Evolutionary conservation across 2,113 vertebrate genomes (phyloP).

Genomic region (Hylia prasina): DNA sequence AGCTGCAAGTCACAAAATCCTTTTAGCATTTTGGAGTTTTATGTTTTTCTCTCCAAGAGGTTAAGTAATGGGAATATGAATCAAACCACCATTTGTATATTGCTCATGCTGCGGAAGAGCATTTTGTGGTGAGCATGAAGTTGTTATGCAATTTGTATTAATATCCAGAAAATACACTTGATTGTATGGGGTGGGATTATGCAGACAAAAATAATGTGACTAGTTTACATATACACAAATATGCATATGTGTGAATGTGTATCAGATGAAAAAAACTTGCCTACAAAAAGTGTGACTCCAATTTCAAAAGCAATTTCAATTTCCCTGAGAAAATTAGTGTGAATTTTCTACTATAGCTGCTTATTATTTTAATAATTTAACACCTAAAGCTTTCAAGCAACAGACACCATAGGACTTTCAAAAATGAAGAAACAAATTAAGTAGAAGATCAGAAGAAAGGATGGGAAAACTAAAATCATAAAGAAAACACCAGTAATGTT

Average conservation of each 20-base stretch:
- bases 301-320: background rate
- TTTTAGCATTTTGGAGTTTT: background rate
- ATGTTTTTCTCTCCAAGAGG: background rate
- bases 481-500: background rate
- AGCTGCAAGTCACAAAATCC: background rate
- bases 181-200: background rate
- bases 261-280: background rate
- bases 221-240: background rate
- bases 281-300: background rate
- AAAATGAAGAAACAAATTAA: background rate
- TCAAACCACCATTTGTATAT: background rate
- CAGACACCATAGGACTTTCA: background rate
- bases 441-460: background rate
- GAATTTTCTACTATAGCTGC: background rate
- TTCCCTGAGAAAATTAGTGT: background rate
- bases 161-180: background rate
- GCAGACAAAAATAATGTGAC: background rate
- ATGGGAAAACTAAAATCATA: background rate
- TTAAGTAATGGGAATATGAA: background rate
- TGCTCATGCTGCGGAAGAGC: background rate
- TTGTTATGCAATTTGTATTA: background rate
- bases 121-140: background rate
- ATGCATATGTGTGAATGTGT: background rate
- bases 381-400: background rate
- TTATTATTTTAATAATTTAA: background rate